Base-by-base conservation (phyloP, 2,797 vertebrate species). In the Alfaro cultratus region DNA sequence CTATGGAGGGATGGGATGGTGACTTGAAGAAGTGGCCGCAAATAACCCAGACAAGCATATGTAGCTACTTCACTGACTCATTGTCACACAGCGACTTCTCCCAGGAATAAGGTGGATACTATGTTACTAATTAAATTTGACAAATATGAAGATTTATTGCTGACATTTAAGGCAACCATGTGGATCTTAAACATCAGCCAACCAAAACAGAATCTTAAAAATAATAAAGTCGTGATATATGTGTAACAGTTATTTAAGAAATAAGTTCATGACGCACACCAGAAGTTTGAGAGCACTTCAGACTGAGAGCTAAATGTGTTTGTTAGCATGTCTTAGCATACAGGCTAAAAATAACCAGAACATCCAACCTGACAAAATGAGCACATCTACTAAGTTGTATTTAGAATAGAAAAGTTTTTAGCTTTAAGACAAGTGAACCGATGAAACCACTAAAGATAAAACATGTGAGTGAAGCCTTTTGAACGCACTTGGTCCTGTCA, bases 241-340 rank as follows among this genome's bases (percentile, higher is more conserved):
- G 43, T 72, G 70, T 13, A 72, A 29, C 43, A 73, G 45, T 23
- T 49, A 41, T 6, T 43, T n/a, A 10, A 39, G 64, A 41, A 39
- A 68, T 2, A 36, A 67, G 21, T 68, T 41, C 39, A 41, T 13
- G 64, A 68, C 31, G 18, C 34, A 39, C 60, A 67, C 12, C 34
- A 13, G 36, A 41, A 26, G 10, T 26, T 13, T 26, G 21, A 68
- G 62, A 64, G 18, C 31, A 23, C 62, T 64, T 36, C 62, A 64
- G 34, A 13, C 21, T 3, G n/a, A 11, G 29, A 70, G 49, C 45
- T 34, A 57, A 57, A 45, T 36, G 18, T 49, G 47, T 51, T 26
- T 43, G 55, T 81, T 85, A 78, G 73, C 68, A 45, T 81, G 70
- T 80, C 80, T 79, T 75, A 73, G 80, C 74, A 70, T 82, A 55